These are phyloP conservation scores for Probosciger aterrimus DNA, from an alignment of 2,113 vertebrate genomes.

Conservation along the genomic window DNA sequence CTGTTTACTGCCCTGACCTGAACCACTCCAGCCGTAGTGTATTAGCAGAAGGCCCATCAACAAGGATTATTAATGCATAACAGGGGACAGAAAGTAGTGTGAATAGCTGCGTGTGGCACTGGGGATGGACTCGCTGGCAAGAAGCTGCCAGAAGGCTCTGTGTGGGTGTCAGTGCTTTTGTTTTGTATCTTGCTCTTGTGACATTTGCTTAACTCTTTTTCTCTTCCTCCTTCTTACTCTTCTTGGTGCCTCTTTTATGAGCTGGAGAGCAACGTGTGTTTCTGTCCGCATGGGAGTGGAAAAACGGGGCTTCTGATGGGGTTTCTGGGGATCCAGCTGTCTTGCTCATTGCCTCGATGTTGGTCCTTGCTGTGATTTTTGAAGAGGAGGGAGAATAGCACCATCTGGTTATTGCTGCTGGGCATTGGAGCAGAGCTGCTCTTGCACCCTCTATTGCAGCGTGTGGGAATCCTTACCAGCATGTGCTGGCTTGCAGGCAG, in stretches of 20 bases:
- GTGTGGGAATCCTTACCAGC: neutral
- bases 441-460: neutral
- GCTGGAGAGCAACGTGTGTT: fast-evolving
- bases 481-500: neutral
- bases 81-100: neutral
- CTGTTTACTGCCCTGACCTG: neutral
- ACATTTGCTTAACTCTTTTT: neutral
- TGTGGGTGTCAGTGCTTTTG: neutral
- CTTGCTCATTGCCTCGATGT: neutral
- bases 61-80: neutral
- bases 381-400: neutral
- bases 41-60: neutral
- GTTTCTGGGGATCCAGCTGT: neutral
- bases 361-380: neutral
- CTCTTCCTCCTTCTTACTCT: neutral
- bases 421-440: fast-evolving
- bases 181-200: neutral
- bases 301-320: neutral
- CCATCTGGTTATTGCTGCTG: neutral
- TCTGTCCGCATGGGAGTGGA: neutral
- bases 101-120: neutral
- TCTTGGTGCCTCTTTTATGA: neutral
- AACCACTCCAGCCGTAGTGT: fast-evolving
- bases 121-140: neutral
- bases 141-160: neutral